phyloP scores from a whole-genome alignment of 2,113 vertebrate genomes.

The Cervus canadensis region DNA sequence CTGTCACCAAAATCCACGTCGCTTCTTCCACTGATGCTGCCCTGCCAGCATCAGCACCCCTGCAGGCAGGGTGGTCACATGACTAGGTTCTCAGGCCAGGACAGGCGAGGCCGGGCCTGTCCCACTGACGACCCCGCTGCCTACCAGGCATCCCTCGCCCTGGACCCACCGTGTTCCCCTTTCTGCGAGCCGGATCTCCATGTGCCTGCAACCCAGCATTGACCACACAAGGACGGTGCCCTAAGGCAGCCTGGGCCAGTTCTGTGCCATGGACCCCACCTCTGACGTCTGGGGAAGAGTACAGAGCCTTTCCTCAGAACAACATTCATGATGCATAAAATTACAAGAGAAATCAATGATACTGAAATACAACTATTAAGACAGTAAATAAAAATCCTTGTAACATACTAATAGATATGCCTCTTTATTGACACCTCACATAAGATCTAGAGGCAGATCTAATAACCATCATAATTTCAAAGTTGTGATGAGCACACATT shows the following conservation, averaged over 20 bases:
- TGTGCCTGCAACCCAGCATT: neutral
- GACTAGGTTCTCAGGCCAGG: neutral
- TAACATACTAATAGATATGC: neutral
- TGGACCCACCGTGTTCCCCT: rapidly evolving
- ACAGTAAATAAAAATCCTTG: neutral
- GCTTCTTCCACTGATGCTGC: neutral
- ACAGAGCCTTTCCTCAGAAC: neutral
- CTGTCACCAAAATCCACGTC: neutral
- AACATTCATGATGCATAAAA: neutral
- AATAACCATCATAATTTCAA: neutral
- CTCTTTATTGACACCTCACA: neutral
- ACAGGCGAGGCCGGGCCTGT: rapidly evolving
- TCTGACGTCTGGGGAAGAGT: neutral
- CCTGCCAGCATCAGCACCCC: rapidly evolving
- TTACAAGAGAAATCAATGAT: neutral
- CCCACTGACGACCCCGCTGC: neutral
- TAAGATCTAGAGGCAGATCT: neutral
- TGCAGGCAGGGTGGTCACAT: neutral
- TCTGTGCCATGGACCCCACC: neutral
- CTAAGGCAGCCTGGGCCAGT: neutral
- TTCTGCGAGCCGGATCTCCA: neutral
- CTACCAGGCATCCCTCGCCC: neutral
- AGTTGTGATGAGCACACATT: neutral
- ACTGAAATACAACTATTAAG: neutral
- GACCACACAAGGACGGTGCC: rapidly evolving